phyloP scores from a whole-genome alignment of 2,888 invertebrate species.

The Protonemura montana region DNA sequence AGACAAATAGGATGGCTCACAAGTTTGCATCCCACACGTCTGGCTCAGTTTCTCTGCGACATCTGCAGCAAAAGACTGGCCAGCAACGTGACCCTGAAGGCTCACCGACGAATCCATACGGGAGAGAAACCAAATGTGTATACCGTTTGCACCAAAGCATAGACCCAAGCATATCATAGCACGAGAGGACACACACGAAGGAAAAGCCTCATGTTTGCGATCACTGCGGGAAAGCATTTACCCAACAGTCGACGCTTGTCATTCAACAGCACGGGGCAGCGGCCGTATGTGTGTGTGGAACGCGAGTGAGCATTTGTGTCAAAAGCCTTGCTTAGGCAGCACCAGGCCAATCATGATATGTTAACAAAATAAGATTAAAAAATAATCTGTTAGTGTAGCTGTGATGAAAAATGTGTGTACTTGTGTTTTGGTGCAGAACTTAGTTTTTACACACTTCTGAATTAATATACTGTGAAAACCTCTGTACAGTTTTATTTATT shows the following conservation, averaged over 20 bases:
- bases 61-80: conserved; percentile 47
- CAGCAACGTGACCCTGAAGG: conserved; percentile 51
- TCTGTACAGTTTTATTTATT: background rate
- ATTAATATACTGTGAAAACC: background rate
- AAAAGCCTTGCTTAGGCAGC: conserved; percentile 40
- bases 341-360: conserved; percentile 40
- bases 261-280: conserved; percentile 53
- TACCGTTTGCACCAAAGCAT: conserved; percentile 65
- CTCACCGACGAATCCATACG: conserved; percentile 57
- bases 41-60: conserved; percentile 51
- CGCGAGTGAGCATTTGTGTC: conserved; percentile 44
- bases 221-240: background rate
- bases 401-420: background rate
- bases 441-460: background rate
- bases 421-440: background rate
- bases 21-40: conserved; percentile 58
- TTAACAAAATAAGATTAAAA: too few species aligned
- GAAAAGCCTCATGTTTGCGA: background rate
- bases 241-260: background rate
- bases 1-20: conserved; percentile 64
- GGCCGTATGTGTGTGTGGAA: conserved; percentile 53
- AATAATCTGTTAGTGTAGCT: too few species aligned
- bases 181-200: background rate
- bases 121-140: conserved; percentile 66
- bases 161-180: conserved; percentile 60